A percentile compares a stretch with the other conserved stretches of the same genome.
These are phyloP conservation scores for Phocides pigmalion DNA, from an alignment of 1,140 invertebrate genomes.

Conservation along the genomic window DNA sequence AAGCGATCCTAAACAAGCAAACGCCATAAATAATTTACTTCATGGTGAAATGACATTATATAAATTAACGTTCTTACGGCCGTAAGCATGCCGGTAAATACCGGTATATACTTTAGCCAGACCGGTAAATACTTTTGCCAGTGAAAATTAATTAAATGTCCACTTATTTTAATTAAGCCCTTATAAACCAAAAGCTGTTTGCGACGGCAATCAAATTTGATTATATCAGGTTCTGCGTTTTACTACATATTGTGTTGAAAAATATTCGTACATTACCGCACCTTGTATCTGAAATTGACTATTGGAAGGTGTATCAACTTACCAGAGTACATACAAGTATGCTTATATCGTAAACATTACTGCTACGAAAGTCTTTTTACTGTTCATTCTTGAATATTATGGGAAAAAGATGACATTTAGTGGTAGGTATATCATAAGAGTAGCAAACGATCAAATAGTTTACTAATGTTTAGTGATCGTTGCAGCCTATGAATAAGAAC, in stretches of 20 bases:
- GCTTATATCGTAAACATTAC: too few relatives aligned
- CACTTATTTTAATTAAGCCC: conserved; percentile 14
- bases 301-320: too few relatives aligned
- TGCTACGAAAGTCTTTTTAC: too few relatives aligned
- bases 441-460: too few relatives aligned
- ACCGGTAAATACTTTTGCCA: neutral
- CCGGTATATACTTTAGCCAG: neutral
- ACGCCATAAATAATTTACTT: conserved; percentile 1
- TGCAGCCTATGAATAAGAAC: too few relatives aligned
- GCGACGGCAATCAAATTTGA: neutral
- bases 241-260: neutral
- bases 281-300: too few relatives aligned
- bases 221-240: neutral
- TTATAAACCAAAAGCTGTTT: neutral
- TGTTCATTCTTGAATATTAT: too few relatives aligned
- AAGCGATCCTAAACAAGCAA: conserved; percentile 11
- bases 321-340: too few relatives aligned
- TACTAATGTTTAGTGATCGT: too few relatives aligned
- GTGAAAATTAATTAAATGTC: conserved; percentile 15
- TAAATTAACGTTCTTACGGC: neutral
- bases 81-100: too few relatives aligned
- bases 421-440: too few relatives aligned
- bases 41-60: neutral
- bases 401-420: too few relatives aligned
- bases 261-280: neutral